A percentile compares a stretch with the other conserved stretches of the same genome.
Conservation (phyloP, 2,113 vertebrate genomes). For the Antigone vipio region DNA sequence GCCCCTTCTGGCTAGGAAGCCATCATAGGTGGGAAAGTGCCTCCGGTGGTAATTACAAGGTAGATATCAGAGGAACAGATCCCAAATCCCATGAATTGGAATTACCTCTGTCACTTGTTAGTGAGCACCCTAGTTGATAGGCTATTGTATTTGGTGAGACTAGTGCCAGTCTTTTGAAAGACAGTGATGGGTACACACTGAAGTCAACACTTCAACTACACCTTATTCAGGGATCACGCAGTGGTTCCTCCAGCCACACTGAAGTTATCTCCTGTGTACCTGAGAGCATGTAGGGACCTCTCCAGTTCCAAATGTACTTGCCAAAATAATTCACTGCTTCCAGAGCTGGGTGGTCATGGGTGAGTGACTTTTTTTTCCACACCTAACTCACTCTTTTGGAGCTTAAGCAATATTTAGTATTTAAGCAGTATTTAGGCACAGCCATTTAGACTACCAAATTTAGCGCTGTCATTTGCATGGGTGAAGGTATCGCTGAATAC, state of each 20-base stretch:
- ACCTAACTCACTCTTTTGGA: background rate
- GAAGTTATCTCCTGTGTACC: background rate
- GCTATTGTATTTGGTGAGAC: background rate
- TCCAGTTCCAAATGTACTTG: background rate
- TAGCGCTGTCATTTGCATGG: background rate
- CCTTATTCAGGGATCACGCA: fast-evolving
- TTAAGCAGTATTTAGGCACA: background rate
- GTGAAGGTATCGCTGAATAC: background rate
- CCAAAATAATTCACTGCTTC: background rate
- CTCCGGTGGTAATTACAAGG: background rate
- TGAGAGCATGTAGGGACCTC: background rate
- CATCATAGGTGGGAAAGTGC: background rate
- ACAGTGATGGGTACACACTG: background rate
- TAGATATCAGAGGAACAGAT: background rate
- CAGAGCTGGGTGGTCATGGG: background rate
- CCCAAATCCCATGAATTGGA: background rate
- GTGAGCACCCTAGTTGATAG: background rate
- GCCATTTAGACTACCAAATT: background rate
- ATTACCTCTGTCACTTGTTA: background rate
- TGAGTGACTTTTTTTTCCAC: background rate
- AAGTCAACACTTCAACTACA: background rate
- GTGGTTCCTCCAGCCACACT: background rate
- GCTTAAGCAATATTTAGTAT: background rate
- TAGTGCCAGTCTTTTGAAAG: background rate
- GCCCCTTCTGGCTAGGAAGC: background rate